Evolutionary conservation across 2,113 vertebrate genomes (phyloP), one percentile per base, ranked within the genome.

Genomic region (Sphaerodactylus townsendi): DNA sequence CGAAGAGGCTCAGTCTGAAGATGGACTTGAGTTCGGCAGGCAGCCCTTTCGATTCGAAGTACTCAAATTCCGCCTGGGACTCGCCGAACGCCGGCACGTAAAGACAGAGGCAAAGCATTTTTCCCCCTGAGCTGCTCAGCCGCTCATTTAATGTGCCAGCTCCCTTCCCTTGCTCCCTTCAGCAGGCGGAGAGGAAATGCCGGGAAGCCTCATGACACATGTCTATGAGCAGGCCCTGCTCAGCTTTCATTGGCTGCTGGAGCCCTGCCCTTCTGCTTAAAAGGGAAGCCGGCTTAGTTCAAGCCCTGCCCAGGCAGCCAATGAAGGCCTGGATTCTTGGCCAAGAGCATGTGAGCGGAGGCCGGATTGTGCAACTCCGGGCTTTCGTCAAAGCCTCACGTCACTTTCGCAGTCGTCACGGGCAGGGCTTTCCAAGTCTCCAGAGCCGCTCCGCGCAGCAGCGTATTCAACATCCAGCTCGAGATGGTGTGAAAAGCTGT

Each of bases 101-200:
- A 53, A 99, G 95, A 88, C 97, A 98, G 86, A 99, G 93, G 77
- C 97, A 97, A 69, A 99, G 97, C 98, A 99, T 99, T 78, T 90
- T 46, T 9, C n/a, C 82, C 41, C 90, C 89, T 59, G 41, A 0
- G 0, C 41, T 14, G 56, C 75, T 89, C 88, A 15, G 56, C 79
- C 1, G 0, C 33, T 48, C 10, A 2, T 0, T 7, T 7, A 59
- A 79, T 28, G 30, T 1, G 66, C 90, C 35, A 1, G 77, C 85
- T 6, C 80, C 50, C 73, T 44, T 56, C 0, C 77, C 77, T 85
- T 44, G 81, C 85, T 88, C 77, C 87, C 84, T 88, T 80, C 87
- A 48, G 83, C 5, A 41, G 1, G 46, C 23, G 25, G 81, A 35
- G 65, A 83, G 93, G 94, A 96, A 97, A 96, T 91, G 94, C 96